A percentile compares a stretch with the other conserved stretches of the same genome.
These are phyloP conservation scores for Galeruca laticollis DNA, from an alignment of 2,888 invertebrate species.

Conservation along the genomic window DNA sequence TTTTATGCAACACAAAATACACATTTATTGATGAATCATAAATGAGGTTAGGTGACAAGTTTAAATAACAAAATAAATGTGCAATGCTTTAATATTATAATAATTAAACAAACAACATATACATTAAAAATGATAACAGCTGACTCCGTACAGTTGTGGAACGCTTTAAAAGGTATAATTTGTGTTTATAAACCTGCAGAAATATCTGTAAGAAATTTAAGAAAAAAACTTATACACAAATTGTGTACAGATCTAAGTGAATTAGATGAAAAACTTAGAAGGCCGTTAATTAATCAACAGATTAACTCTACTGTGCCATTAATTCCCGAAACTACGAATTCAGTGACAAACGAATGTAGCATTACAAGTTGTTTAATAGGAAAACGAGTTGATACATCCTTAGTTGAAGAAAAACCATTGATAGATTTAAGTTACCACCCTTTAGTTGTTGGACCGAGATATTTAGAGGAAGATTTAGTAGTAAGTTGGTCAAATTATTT, in stretches of 20 bases:
- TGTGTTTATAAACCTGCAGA: conserved; percentile 84
- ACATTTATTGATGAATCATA: too few species aligned
- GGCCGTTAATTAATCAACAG: not conserved
- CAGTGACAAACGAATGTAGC: not conserved
- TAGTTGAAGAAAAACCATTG: not conserved
- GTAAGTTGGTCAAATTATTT: conserved; percentile 73
- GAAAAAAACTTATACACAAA: conserved; percentile 72
- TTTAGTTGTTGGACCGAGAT: conserved; percentile 81
- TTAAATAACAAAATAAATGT: not conserved
- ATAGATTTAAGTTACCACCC: conserved; percentile 69
- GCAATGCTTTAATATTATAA: not conserved
- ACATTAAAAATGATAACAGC: conserved; percentile 48
- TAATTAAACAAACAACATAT: not conserved
- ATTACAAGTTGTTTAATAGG: not conserved
- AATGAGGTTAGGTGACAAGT: not conserved
- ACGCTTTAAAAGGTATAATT: conserved; percentile 78
- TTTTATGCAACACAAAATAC: not conserved
- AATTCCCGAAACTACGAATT: conserved; percentile 1
- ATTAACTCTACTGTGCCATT: not conserved
- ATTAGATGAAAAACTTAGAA: conserved; percentile 34
- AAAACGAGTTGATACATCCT: not conserved
- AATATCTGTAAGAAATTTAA: conserved; percentile 69
- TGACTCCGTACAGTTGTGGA: conserved; percentile 73
- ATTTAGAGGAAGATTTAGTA: conserved; percentile 76
- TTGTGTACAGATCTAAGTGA: conserved; percentile 68